phyloP scores from a whole-genome alignment of 2,888 invertebrate genomes.

The Sisyra nigra region DNA sequence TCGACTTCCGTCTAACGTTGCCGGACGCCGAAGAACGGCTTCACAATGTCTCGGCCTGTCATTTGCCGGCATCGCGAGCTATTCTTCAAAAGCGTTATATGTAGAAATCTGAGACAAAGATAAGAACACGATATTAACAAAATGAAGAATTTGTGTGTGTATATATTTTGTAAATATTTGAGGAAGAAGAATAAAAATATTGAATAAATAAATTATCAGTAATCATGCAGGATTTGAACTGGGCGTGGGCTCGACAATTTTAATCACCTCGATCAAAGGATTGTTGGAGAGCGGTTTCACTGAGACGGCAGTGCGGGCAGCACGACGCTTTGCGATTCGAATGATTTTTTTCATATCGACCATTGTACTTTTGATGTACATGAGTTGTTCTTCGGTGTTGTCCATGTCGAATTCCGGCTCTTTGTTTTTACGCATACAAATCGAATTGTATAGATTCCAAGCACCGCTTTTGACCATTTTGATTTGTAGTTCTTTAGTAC shows the following conservation, averaged over 20 bases:
- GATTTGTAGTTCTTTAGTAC: constrained; percentile 35
- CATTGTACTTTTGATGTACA: constrained; percentile 42
- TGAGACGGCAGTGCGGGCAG: background rate
- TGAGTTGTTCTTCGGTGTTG: constrained; percentile 42
- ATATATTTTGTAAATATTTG: background rate
- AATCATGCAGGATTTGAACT: background rate
- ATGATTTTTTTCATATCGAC: constrained; percentile 22
- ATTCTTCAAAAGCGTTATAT: constrained; percentile 33
- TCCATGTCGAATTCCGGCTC: constrained; percentile 24
- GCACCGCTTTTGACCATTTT: constrained; percentile 38
- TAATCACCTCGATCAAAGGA: background rate
- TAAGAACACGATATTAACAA: background rate
- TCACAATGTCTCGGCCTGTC: constrained; percentile 34
- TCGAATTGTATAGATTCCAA: constrained; percentile 45
- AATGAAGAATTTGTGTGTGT: background rate
- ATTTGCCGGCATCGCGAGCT: constrained; percentile 32
- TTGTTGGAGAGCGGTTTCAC: background rate
- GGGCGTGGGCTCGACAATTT: background rate
- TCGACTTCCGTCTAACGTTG: constrained; percentile 19
- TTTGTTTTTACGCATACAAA: constrained; percentile 36
- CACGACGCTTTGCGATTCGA: constrained; percentile 3
- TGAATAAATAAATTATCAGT: background rate
- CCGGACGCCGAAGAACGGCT: constrained; percentile 25
- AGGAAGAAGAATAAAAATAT: background rate
- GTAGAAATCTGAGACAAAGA: constrained; percentile 13